Evolutionary conservation across 2,113 vertebrate species (phyloP).

Genomic region (Indicator maculatus): DNA sequence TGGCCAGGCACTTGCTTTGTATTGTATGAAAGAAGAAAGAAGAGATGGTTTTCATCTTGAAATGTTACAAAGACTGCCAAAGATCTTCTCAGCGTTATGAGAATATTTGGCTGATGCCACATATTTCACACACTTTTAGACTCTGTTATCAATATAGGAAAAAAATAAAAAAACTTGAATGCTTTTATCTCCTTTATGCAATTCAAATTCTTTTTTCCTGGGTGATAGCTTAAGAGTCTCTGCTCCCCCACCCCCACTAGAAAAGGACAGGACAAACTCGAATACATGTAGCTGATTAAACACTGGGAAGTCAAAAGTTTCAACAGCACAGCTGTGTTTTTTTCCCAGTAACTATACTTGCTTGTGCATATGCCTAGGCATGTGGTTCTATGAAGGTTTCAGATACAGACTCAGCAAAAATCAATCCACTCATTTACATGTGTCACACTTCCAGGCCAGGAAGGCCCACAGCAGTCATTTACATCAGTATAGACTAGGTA

Average conservation of each 20-base stretch:
- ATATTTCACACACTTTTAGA: not conserved
- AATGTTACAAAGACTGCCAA: not conserved
- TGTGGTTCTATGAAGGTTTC: not conserved
- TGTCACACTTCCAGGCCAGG: not conserved
- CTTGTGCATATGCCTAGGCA: not conserved
- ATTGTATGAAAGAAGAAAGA: not conserved
- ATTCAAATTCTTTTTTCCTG: not conserved
- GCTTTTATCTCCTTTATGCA: not conserved
- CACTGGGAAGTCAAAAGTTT: not conserved
- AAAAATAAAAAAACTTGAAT: not conserved
- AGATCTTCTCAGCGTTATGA: not conserved
- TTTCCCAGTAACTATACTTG: not conserved
- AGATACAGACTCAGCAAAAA: not conserved
- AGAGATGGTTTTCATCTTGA: not conserved
- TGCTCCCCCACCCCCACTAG: fast-evolving
- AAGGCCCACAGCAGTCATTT: not conserved
- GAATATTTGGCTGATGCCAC: not conserved
- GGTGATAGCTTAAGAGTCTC: not conserved
- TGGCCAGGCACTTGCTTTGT: not conserved
- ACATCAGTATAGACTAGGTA: not conserved
- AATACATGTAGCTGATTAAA: not conserved
- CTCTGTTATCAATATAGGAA: not conserved
- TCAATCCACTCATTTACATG: not conserved
- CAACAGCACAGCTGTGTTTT: not conserved
- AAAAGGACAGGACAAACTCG: not conserved